These are phyloP conservation scores for Drosophila sp. DNA, from an alignment of 1,140 invertebrate species.

Conservation along the genomic window DNA sequence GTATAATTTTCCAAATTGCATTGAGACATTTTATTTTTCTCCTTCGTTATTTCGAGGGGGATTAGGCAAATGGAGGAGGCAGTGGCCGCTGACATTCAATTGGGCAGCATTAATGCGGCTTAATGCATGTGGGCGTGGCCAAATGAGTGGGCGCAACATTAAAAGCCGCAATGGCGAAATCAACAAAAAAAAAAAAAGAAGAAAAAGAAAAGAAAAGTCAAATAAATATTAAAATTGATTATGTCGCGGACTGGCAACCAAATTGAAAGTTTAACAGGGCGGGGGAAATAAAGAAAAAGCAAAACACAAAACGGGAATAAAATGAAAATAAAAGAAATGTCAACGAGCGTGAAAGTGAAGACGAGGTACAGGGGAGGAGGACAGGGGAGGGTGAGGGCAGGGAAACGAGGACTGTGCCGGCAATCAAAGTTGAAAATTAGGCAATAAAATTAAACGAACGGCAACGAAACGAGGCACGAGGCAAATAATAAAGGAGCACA, in stretches of 20 bases:
- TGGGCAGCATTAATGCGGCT: slow-evolving; percentile 20
- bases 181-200: slow-evolving; percentile 15
- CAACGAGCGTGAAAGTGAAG: slow-evolving; percentile 74
- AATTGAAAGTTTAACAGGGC: slow-evolving; percentile 60
- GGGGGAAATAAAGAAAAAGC: slow-evolving; percentile 21
- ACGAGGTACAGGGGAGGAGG: background rate
- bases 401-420: slow-evolving; percentile 50
- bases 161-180: slow-evolving; percentile 38
- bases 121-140: slow-evolving; percentile 40
- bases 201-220: slow-evolving; percentile 62
- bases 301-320: slow-evolving; percentile 22
- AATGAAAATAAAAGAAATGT: slow-evolving; percentile 61
- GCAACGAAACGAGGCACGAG: slow-evolving; percentile 56
- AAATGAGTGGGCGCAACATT: slow-evolving; percentile 27
- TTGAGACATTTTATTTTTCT: slow-evolving; percentile 1
- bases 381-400: no score
- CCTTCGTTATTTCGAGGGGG: background rate
- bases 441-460: slow-evolving; percentile 82
- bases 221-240: slow-evolving; percentile 81
- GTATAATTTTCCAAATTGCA: slow-evolving; percentile 33
- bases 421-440: slow-evolving; percentile 82
- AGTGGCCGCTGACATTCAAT: slow-evolving; percentile 22
- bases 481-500: slow-evolving; percentile 1
- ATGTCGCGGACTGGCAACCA: slow-evolving; percentile 46
- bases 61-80: background rate